Base-by-base conservation (phyloP, 2,888 invertebrate genomes). In the Cotesia congregata region DNA sequence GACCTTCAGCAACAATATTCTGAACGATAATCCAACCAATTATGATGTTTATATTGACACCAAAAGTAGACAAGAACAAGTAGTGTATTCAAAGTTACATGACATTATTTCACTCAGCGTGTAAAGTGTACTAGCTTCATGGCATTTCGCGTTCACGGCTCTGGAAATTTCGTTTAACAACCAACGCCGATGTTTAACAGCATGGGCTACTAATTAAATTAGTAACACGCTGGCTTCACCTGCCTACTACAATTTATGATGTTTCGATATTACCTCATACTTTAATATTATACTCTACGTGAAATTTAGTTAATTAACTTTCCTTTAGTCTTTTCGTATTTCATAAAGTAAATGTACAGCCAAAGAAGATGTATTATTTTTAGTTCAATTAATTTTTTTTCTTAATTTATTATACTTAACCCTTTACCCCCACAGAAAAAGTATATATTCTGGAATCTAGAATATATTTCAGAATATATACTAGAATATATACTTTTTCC, bases 1-100 rank as follows among this genome's bases (percentile, higher is more conserved):
- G 82, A 84, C 84, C 67, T 86, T 84, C 82, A 80, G 84, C 83
- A 85, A 86, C 82, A 83, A 84, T 86, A 85, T 85, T 83, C 83
- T 80, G 82, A 80, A 3, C 83, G 85, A 84, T 86, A 85, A 86
- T 87, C 83, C 83, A 82, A 84, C 85, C 85, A 86, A 86, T 86
- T 86, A 86, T 85, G 67, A 7, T 38, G n/a, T 65, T 71, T 59
- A 39, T 59, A 7, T 39, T 15, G 39, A 64, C 60, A 61, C 67
- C 59, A 17, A 41, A 67, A 38, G 59, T 50, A 15, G 39, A 38
- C 40, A 40, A 68, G 68, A 20, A 39, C 7, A 15, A 15, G 12
- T 7, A 39, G 15, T 9, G 39, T 67, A 9, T 62, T 20, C 20
- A 20, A n/a, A 6, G 62, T 20, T 38, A 67, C 67, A 67, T 15